Evolutionary conservation across 2,113 vertebrate genomes (phyloP).

Genomic region (Pachycephala philippinensis): DNA sequence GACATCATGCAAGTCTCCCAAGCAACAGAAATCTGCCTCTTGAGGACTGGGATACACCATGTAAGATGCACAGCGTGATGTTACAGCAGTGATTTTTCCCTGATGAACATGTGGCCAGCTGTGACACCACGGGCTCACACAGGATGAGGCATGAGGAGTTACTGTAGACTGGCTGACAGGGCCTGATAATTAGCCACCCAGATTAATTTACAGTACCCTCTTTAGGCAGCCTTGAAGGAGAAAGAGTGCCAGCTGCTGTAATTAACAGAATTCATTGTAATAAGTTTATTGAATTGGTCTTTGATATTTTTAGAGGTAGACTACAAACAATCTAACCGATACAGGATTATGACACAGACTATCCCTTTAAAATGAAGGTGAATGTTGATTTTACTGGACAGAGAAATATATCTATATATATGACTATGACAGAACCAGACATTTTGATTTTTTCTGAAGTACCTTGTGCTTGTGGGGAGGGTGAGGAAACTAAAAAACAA

Average conservation of each 20-base stretch:
- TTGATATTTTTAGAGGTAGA: neutral
- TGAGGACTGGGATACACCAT: neutral
- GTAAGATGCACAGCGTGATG: accelerated
- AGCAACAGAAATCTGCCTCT: neutral
- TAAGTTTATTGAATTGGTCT: neutral
- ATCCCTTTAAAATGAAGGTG: neutral
- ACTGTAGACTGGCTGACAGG: neutral
- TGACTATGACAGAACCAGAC: neutral
- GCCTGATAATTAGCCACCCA: neutral
- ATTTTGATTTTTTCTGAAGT: neutral
- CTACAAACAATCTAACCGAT: neutral
- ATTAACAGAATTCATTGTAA: neutral
- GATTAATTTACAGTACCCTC: neutral
- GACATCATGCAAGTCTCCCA: neutral
- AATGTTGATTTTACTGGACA: neutral
- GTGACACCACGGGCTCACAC: neutral
- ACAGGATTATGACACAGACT: neutral
- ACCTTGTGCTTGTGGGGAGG: neutral
- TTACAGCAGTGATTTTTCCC: neutral
- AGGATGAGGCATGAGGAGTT: neutral
- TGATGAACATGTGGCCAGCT: accelerated
- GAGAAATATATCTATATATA: neutral
- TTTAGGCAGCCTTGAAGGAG: neutral
- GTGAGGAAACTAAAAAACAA: neutral
- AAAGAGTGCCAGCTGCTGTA: neutral